Conservation (phyloP, 2,113 vertebrate genomes). For the Colossoma macropomum region DNA sequence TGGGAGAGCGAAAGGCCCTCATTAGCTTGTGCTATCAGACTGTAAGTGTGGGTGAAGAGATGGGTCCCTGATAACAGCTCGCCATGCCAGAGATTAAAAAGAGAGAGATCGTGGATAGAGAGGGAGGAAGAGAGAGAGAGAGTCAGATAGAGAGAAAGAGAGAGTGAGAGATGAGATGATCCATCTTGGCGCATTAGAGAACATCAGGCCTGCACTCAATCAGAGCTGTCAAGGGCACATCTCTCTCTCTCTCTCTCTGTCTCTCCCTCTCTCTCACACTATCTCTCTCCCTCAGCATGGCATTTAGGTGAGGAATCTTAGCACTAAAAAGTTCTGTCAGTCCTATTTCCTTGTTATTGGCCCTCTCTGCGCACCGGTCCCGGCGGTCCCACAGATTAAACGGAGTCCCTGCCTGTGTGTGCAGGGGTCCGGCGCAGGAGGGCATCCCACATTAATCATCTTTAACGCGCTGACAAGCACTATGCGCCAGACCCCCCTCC, state of each 20-base stretch:
- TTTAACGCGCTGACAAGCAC: conserved; percentile 96
- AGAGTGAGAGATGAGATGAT: conserved; percentile 86
- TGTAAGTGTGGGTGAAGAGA: conserved; percentile 47
- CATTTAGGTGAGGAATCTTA: conserved; percentile 97
- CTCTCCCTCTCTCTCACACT: conserved; percentile 34
- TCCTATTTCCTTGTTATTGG: conserved; percentile 99
- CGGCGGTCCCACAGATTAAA: conserved; percentile 80
- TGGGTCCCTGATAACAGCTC: conserved; percentile 46
- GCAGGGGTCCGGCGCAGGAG: conserved; percentile 61
- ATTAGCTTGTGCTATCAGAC: conserved; percentile 52
- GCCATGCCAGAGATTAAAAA: conserved; percentile 41
- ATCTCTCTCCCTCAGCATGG: conserved; percentile 76
- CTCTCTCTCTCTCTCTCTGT: conserved; percentile 65
- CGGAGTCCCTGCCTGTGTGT: conserved; percentile 74
- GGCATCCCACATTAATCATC: conserved; percentile 98
- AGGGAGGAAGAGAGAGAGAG: not conserved
- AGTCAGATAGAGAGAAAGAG: conserved; percentile 27
- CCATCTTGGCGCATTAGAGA: conserved; percentile 92
- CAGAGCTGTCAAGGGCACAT: conserved; percentile 77
- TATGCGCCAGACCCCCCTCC: conserved; percentile 65
- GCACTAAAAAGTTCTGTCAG: conserved; percentile 99
- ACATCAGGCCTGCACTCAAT: conserved; percentile 73
- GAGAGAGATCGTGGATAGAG: conserved; percentile 13
- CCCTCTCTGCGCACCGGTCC: conserved; percentile 67
- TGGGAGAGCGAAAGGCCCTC: conserved; percentile 44